Evolutionary conservation across 2,797 vertebrate species (phyloP).

Genomic region (Pangasius macronema): DNA sequence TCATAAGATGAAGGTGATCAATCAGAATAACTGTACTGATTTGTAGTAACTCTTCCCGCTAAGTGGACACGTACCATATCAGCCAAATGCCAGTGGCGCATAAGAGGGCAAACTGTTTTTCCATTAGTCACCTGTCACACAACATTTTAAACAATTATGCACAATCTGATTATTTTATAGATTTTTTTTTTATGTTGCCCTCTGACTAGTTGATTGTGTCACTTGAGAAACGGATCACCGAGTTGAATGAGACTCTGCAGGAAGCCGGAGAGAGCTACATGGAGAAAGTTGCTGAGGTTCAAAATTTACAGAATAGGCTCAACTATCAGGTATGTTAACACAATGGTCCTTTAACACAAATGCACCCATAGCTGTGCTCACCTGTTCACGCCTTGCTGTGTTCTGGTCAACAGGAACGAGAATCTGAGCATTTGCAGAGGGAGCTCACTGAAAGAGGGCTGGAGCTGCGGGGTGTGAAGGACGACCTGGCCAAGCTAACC

Average conservation of each 20-base stretch:
- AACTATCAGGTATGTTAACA: constrained; percentile 65
- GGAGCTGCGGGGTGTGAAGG: constrained; percentile 71
- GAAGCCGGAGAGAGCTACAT: constrained; percentile 66
- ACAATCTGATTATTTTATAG: neutral
- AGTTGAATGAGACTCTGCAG: constrained; percentile 66
- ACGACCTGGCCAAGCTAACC: constrained; percentile 64
- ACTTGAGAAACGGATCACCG: constrained; percentile 68
- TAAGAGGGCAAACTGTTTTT: too few relatives aligned
- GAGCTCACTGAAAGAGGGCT: constrained; percentile 73
- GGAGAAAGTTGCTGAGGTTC: constrained; percentile 67
- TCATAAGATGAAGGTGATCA: neutral
- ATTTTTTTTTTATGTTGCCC: neutral
- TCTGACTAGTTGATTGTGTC: constrained; percentile 68
- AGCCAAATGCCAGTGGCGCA: neutral
- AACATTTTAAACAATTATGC: neutral
- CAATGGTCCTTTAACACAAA: neutral
- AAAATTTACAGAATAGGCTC: constrained; percentile 62
- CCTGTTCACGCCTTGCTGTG: constrained; percentile 10
- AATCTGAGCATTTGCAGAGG: constrained; percentile 63
- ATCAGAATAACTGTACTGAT: neutral
- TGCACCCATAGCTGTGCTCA: neutral
- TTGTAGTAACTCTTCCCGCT: neutral
- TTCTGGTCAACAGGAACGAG: constrained; percentile 67
- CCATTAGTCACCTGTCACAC: neutral
- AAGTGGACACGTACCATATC: neutral